phyloP scores from a whole-genome alignment of 2,888 invertebrate species.

The Sabatieria punctata region DNA sequence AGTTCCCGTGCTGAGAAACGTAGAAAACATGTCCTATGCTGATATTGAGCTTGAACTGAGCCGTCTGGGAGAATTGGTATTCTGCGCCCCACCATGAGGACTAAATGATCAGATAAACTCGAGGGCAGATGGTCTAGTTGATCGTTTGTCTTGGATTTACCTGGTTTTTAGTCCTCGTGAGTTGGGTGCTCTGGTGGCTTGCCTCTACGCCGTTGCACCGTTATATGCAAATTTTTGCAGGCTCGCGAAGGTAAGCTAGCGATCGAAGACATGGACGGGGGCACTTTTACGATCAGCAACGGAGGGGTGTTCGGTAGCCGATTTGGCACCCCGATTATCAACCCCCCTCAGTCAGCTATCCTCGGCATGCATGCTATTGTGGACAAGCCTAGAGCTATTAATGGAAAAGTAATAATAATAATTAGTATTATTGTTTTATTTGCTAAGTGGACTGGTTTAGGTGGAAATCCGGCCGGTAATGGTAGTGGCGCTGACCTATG shows the following conservation, averaged over 20 bases:
- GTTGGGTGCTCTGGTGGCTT: too few relatives aligned
- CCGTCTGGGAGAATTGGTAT: slow-evolving; percentile 69
- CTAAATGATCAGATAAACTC: too few relatives aligned
- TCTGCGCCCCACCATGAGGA: too few relatives aligned
- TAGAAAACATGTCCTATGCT: slow-evolving; percentile 81
- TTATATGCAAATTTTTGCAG: too few relatives aligned
- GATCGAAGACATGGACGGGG: slow-evolving; percentile 98
- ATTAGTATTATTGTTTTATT: neutral
- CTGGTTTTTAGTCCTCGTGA: too few relatives aligned
- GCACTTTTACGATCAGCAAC: slow-evolving; percentile 96
- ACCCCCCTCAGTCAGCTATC: slow-evolving; percentile 96
- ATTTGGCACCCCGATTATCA: slow-evolving; percentile 90
- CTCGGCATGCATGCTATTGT: slow-evolving; percentile 97
- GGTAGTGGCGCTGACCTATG: slow-evolving; percentile 96
- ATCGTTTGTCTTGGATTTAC: too few relatives aligned
- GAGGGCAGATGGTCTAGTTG: too few relatives aligned
- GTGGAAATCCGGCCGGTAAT: slow-evolving; percentile 98
- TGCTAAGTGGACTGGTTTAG: slow-evolving; percentile 39
- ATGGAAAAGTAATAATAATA: slow-evolving; percentile 58
- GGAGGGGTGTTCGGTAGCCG: slow-evolving; percentile 96
- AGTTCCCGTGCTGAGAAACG: slow-evolving; percentile 85
- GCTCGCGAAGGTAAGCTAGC: slow-evolving; percentile 60
- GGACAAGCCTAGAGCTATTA: slow-evolving; percentile 79
- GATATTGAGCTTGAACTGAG: slow-evolving; percentile 80
- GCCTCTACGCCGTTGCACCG: too few relatives aligned